Percentiles rank a stretch among this genome's conserved stretches.
Evolutionary conservation across 2,113 vertebrate species (phyloP).

Genomic region (Alligator mississippiensis): DNA sequence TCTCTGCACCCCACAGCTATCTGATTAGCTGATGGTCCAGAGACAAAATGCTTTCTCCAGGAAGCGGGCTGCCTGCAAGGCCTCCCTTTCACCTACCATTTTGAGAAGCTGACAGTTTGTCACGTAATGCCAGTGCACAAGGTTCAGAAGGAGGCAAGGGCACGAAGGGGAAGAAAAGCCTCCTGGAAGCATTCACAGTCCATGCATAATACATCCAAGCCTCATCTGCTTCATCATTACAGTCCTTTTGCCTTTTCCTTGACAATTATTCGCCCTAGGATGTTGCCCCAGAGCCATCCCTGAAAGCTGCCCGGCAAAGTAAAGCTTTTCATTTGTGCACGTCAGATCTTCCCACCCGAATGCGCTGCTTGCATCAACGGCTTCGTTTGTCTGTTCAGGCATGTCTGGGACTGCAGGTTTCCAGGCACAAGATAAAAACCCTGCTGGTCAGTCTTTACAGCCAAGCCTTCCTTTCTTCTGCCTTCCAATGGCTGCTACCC

Average conservation of each 20-base stretch:
- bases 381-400: background rate
- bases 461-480: background rate
- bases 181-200: background rate
- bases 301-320: fast-evolving
- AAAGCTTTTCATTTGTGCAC: background rate
- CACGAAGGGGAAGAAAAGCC: fast-evolving
- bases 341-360: background rate
- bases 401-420: conserved; percentile 1
- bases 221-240: background rate
- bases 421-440: background rate
- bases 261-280: background rate
- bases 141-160: background rate
- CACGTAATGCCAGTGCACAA: fast-evolving
- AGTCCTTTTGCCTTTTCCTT: background rate
- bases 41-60: fast-evolving
- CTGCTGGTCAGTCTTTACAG: background rate
- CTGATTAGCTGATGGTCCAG: background rate
- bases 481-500: conserved; percentile 1
- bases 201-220: too few relatives aligned
- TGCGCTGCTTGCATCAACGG: background rate
- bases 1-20: background rate
- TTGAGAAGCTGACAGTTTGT: background rate
- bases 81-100: background rate
- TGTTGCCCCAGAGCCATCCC: background rate
- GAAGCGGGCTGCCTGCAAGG: background rate